These are phyloP conservation scores for Hormiphora californensis DNA, from an alignment of 37 sponge, comb jelly and placozoan species.

Conservation along the genomic window DNA sequence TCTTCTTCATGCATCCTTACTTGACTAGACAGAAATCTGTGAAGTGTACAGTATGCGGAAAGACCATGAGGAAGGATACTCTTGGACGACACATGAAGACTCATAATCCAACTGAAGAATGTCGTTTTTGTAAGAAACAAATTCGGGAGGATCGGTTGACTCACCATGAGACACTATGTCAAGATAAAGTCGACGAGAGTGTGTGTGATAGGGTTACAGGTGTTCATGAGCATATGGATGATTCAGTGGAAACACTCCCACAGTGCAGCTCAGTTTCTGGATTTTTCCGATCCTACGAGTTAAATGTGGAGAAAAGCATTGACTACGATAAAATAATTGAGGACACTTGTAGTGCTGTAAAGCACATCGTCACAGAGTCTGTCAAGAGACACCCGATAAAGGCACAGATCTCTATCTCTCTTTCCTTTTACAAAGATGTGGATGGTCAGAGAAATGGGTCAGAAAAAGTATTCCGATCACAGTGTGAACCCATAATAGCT, in stretches of 20 bases:
- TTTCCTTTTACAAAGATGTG: not conserved
- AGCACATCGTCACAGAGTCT: not conserved
- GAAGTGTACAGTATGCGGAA: not conserved
- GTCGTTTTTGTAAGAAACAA: not conserved
- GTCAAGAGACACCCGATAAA: not conserved
- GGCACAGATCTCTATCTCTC: conserved; percentile 6
- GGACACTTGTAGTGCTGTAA: not conserved
- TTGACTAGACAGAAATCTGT: not conserved
- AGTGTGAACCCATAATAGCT: not conserved
- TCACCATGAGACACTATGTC: not conserved
- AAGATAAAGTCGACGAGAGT: conserved; percentile 12
- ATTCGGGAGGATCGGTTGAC: not conserved
- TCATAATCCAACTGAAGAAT: not conserved
- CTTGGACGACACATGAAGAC: not conserved
- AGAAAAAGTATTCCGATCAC: conserved; percentile 7
- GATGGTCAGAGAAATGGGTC: not conserved
- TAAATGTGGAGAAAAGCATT: not conserved
- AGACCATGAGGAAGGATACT: not conserved
- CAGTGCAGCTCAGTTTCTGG: conserved; percentile 23
- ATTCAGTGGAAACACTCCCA: no score
- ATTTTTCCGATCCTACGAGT: not conserved
- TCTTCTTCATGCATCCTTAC: no score
- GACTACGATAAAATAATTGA: not conserved
- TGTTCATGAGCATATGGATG: not conserved
- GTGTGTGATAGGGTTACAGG: not conserved